Base-by-base conservation (phyloP, 92 coral and sea anemone genomes). In the Epizoanthus stellaris region DNA sequence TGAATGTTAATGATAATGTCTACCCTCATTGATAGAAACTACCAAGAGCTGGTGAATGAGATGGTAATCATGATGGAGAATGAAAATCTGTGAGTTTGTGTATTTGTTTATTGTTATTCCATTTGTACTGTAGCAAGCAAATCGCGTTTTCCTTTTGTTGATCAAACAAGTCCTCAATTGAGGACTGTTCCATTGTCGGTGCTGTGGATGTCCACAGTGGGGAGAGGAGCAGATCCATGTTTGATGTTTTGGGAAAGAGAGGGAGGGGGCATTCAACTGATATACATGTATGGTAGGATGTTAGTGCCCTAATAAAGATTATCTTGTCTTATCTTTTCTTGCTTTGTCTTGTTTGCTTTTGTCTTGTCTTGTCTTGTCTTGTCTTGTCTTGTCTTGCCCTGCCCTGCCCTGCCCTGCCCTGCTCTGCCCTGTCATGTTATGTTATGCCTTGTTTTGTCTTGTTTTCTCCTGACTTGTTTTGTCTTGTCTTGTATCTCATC, bases 51-150 rank as follows among this genome's bases (percentile, higher is more conserved):
- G 77, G 93, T 93, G 14, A 88, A 87, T 30, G 91, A 90, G 30
- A 84, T 94, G 47, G 90, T 92, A 23, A 75, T 88, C 65, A 82
- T 94, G 77, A 75, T 97, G 80, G 93, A 93, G 70, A 82, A 84
- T 60, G 95, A 93, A 20, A 88, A 81, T 83, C 82, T 94, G 99
- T 97, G 88, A 97, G 98, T 94, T 42, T 49, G 13, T 67, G 11
- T 23, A 34, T 58, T 54, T 15, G 68, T 4, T 17, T 11, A 14
- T 83, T 59, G 14, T 49, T 17, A 15, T 21, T 23, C 60, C 77
- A 17, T 72, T 52, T 39, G 56, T 5, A 71, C 6, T 73, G 23
- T 45, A 7, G 49, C 49, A 45, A 45, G 49, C 49, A 45, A 45
- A 7, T 45, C 49, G 2, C 49, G 9, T 45, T 45, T 5, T 45